Conservation (phyloP, 2,113 vertebrate species). For the Notothenia rossii region DNA sequence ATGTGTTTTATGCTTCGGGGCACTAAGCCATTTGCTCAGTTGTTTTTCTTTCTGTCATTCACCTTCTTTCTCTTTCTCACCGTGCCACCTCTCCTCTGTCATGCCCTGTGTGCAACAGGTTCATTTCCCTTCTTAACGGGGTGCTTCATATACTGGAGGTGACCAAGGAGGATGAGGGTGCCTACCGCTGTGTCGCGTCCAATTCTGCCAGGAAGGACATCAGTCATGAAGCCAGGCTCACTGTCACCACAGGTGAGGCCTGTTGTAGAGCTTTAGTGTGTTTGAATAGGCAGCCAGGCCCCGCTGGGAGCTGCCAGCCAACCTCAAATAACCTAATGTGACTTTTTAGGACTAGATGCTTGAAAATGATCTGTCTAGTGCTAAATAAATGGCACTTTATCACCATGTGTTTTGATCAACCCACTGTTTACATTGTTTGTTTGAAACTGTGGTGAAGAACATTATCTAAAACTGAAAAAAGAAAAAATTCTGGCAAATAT, state of each 20-base stretch:
- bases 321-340: neutral
- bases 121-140: slow-evolving; percentile 93
- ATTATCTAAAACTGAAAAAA: neutral
- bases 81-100: slow-evolving; percentile 7
- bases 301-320: slow-evolving; percentile 19
- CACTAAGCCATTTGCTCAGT: slow-evolving; percentile 30
- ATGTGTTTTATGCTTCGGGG: slow-evolving; percentile 10
- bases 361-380: neutral
- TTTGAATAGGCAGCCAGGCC: slow-evolving; percentile 13
- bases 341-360: neutral
- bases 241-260: slow-evolving; percentile 87
- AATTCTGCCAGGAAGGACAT: slow-evolving; percentile 86
- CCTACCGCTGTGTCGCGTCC: slow-evolving; percentile 91
- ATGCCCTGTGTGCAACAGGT: slow-evolving; percentile 79
- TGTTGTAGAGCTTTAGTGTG: slow-evolving; percentile 16
- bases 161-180: slow-evolving; percentile 86
- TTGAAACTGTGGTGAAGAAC: neutral
- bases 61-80: slow-evolving; percentile 11
- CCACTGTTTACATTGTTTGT: neutral
- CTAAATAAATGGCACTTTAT: neutral
- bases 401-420: neutral
- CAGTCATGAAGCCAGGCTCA: slow-evolving; percentile 89
- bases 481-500: neutral
- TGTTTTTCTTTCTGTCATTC: neutral
- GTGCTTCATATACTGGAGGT: slow-evolving; percentile 95